Percentiles rank a stretch among this genome's conserved stretches.
phyloP scores from a whole-genome alignment of 1,140 invertebrate species.

The Yoshiicerus persimilis region DNA sequence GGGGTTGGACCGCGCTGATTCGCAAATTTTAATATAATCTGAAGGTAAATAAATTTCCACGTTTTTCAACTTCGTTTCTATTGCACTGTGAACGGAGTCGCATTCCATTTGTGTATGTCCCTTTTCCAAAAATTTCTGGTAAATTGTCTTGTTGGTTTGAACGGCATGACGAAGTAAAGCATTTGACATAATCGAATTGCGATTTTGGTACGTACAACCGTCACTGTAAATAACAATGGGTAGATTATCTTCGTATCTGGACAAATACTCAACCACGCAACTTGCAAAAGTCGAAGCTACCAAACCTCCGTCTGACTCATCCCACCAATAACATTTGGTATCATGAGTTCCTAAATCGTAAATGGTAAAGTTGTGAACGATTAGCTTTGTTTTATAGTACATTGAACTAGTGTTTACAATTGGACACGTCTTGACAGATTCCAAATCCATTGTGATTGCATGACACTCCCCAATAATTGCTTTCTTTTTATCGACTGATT shows the following conservation, averaged over 20 bases:
- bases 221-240: constrained; percentile 44
- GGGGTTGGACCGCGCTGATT: no score
- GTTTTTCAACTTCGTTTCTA: not conserved
- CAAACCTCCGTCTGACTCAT: constrained; percentile 54
- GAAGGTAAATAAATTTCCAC: not conserved
- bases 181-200: no score
- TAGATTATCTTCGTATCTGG: not conserved
- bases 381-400: constrained; percentile 57
- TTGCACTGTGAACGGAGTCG: not conserved
- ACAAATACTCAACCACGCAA: constrained; percentile 53
- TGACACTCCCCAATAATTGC: constrained; percentile 30
- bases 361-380: constrained; percentile 56
- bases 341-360: constrained; percentile 53
- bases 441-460: constrained; percentile 52
- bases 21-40: no score
- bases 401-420: constrained; percentile 53
- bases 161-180: no score
- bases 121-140: not conserved
- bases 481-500: constrained; percentile 46
- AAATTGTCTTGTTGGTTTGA: not conserved
- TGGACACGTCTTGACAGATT: constrained; percentile 54
- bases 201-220: constrained; percentile 10
- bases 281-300: constrained; percentile 54
- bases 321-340: constrained; percentile 54
- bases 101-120: constrained; percentile 26